These are phyloP conservation scores for Lysandra bellargus DNA, from an alignment of 2,888 invertebrate species.

Conservation along the genomic window DNA sequence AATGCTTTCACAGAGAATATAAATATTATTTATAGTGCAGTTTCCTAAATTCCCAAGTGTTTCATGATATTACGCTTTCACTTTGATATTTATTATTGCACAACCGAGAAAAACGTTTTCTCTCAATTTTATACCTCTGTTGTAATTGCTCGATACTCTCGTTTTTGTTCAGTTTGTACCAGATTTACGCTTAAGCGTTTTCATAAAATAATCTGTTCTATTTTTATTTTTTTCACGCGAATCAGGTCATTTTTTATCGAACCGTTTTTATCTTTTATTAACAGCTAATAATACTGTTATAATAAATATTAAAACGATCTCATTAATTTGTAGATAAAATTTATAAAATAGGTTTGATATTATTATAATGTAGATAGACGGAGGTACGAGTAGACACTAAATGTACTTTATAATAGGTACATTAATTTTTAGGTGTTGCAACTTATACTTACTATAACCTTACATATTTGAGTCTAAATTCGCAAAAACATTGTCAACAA, in stretches of 20 bases:
- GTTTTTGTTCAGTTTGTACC: not conserved
- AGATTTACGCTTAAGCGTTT: not conserved
- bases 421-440: not conserved
- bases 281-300: not conserved
- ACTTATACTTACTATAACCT: no score
- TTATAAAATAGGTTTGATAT: no score
- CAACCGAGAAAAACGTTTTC: conserved; percentile 1
- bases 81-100: conserved; percentile 36
- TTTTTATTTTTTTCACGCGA: not conserved
- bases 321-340: no score
- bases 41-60: conserved; percentile 69
- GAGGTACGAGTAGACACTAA: no score
- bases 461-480: not conserved
- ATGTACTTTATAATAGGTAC: no score
- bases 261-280: not conserved
- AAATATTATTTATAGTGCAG: conserved; percentile 72
- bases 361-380: no score
- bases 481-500: not conserved
- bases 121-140: not conserved
- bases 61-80: conserved; percentile 71
- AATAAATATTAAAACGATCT: no score
- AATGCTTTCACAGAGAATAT: conserved; percentile 54
- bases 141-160: not conserved
- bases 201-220: not conserved
- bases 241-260: not conserved